Conservation (phyloP, 2,797 vertebrate species). For the Manis pentadactyla region DNA sequence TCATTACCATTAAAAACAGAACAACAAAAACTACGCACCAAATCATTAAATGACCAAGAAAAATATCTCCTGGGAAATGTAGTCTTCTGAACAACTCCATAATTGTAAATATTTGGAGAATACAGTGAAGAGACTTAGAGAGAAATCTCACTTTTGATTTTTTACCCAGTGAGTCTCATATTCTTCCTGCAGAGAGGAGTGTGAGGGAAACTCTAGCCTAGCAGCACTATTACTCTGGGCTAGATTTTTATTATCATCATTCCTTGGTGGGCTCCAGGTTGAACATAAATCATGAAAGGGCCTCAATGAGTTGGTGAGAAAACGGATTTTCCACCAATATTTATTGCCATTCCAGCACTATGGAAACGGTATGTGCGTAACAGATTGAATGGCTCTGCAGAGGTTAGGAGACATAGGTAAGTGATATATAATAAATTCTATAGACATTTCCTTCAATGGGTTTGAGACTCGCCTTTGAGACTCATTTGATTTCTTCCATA, state of each 20-base stretch:
- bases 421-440: constrained; percentile 1
- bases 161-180: not conserved
- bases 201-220: not conserved
- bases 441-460: not conserved
- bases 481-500: constrained; percentile 26
- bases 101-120: not conserved
- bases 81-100: not conserved
- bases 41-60: not conserved
- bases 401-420: constrained; percentile 37
- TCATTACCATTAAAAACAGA: not conserved
- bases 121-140: not conserved
- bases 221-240: not conserved
- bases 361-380: constrained; percentile 29
- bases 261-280: not conserved
- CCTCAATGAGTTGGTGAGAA: constrained; percentile 49
- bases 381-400: constrained; percentile 18
- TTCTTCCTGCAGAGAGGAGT: not conserved
- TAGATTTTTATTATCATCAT: constrained; percentile 52
- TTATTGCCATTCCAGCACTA: constrained; percentile 33
- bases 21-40: not conserved
- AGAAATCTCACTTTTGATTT: not conserved
- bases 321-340: constrained; percentile 36
- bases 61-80: not conserved
- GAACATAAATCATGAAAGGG: constrained; percentile 58
- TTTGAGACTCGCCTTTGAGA: not conserved